These are phyloP conservation scores for Diabrotica balteata DNA, from an alignment of 2,888 invertebrate species.

Conservation along the genomic window DNA sequence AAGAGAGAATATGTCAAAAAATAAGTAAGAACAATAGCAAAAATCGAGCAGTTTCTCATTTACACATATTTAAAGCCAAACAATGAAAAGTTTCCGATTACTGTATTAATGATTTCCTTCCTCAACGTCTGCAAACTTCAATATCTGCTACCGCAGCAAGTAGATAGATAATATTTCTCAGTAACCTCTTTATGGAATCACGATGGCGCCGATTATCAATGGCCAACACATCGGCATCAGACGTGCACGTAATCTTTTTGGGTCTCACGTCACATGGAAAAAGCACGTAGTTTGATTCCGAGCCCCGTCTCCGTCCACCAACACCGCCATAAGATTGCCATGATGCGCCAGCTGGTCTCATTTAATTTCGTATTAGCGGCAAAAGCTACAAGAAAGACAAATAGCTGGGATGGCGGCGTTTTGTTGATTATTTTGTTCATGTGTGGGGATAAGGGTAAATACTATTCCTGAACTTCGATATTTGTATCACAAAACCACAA, in stretches of 20 bases:
- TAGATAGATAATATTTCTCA: background rate
- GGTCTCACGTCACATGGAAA: slow-evolving; percentile 36
- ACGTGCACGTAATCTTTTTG: slow-evolving; percentile 36
- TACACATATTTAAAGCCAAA: too few species aligned
- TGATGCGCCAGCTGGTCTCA: slow-evolving; percentile 41
- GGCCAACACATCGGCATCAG: slow-evolving; percentile 33
- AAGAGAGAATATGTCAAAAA: too few species aligned
- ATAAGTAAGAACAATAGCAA: too few species aligned
- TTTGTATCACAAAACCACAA: too few species aligned
- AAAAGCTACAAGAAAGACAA: slow-evolving; percentile 21
- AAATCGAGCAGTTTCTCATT: too few species aligned
- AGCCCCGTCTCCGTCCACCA: slow-evolving; percentile 8
- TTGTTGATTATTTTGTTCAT: slow-evolving; percentile 6
- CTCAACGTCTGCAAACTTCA: slow-evolving; percentile 1
- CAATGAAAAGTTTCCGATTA: too few species aligned
- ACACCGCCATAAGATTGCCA: slow-evolving; percentile 8
- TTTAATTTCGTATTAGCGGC: slow-evolving; percentile 44
- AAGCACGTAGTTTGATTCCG: slow-evolving; percentile 29
- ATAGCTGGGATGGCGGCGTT: slow-evolving; percentile 13
- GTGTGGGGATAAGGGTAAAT: background rate
- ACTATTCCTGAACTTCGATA: too few species aligned
- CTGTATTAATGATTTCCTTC: too few species aligned
- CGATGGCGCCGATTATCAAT: slow-evolving; percentile 36
- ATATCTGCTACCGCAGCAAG: slow-evolving; percentile 1
- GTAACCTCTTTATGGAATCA: background rate